Conservation (phyloP, 2,797 vertebrate species). For the Pangasius djambal region DNA sequence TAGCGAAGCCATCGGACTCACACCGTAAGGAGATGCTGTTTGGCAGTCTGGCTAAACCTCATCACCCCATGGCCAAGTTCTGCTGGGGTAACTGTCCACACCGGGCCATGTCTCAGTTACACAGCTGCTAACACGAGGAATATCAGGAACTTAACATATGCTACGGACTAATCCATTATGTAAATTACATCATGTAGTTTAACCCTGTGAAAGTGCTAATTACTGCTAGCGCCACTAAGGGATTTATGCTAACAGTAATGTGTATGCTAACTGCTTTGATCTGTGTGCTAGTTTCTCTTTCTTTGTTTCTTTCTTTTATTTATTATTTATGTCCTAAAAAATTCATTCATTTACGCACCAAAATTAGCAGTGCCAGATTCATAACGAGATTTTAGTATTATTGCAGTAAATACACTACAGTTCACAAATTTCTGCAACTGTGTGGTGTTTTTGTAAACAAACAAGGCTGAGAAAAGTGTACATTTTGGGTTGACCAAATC, state of each 20-base stretch:
- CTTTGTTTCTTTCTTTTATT: too few relatives aligned
- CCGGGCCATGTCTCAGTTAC: not conserved
- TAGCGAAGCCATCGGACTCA: constrained; percentile 93
- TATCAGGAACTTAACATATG: not conserved
- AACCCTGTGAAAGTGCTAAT: not conserved
- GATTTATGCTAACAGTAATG: not conserved
- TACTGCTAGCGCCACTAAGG: not conserved
- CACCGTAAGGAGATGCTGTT: constrained; percentile 98
- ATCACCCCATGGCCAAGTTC: constrained; percentile 98
- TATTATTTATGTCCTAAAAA: too few relatives aligned
- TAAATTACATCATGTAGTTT: not conserved
- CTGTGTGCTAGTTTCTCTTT: not conserved
- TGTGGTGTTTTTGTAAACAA: too few relatives aligned
- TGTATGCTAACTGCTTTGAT: not conserved
- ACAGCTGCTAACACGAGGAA: not conserved
- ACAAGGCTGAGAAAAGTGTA: too few relatives aligned
- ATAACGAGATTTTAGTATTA: too few relatives aligned
- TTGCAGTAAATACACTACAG: too few relatives aligned
- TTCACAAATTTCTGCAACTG: too few relatives aligned
- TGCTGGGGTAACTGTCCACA: constrained; percentile 87
- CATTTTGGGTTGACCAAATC: too few relatives aligned
- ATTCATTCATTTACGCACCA: too few relatives aligned
- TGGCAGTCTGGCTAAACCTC: constrained; percentile 90
- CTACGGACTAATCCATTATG: too few relatives aligned
- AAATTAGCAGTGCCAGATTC: too few relatives aligned